Evolutionary conservation across 2,113 vertebrate genomes (phyloP), one percentile per base, ranked within the genome.

Genomic region (Gobio gobio): DNA sequence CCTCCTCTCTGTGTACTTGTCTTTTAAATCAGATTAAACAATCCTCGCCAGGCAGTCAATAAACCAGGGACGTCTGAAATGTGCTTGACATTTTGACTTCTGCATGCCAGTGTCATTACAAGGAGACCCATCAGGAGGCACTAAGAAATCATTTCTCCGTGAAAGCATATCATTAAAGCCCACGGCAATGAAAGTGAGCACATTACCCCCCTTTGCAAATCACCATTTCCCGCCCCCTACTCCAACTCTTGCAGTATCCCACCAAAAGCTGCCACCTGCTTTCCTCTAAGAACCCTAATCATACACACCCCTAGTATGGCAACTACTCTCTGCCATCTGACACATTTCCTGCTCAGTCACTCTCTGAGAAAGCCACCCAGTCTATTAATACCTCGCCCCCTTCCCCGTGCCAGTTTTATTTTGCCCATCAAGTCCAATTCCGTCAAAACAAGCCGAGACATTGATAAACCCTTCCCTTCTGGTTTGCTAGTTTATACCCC

Each of bases 301-400:
- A 63, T 26, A 73, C n/a, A 43, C 75, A 24, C 76, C 45, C 78
- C 73, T 82, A 84, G 78, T 82, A 75, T 82, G 85, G 78, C 78
- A 84, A 45, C 36, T 40, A 54, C 59, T 47, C 49, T 77, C 59
- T 72, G 70, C 72, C 86, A 85, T 83, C 68, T 73, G 66, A 92
- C 85, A 88, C 85, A 85, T 88, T 91, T 91, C 91, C 93, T 89
- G 89, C 66, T 76, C 90, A 87, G 90, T 89, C 81, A 86, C 86
- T 89, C 90, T 92, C 92, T 91, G 90, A 94, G 77, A 45, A 72
- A 70, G 80, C 51, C 93, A 90, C 92, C 91, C 92, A 90, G 59
- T 92, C 92, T 87, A 91, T 88, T 93, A 92, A 90, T 90, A 90
- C 90, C 77, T 47, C 61, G 84, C 82, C 68, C 63, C 58, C 9